Conservation (phyloP, 2,113 vertebrate genomes). For the Amphiprion ocellaris region DNA sequence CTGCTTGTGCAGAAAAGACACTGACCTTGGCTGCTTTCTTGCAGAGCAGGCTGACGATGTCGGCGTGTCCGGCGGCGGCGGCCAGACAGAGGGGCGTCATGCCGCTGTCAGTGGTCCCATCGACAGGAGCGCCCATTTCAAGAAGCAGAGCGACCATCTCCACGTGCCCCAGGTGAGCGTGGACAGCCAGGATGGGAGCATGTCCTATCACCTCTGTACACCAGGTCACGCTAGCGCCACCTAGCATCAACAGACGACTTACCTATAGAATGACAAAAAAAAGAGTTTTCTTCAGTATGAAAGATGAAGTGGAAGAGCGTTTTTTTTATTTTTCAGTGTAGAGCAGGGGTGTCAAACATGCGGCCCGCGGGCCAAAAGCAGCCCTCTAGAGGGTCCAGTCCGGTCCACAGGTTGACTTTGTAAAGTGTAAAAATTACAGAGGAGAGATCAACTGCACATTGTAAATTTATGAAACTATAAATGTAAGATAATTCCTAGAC, state of each 20-base stretch:
- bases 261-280: slow-evolving; percentile 83
- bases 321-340: background rate
- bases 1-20: background rate
- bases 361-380: too few species aligned
- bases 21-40: slow-evolving; percentile 93
- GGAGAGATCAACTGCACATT: too few species aligned
- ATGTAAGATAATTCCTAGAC: too few species aligned
- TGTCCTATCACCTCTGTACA: slow-evolving; percentile 95
- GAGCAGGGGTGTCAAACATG: too few species aligned
- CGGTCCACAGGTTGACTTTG: too few species aligned
- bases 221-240: slow-evolving; percentile 95
- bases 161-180: slow-evolving; percentile 93
- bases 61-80: slow-evolving; percentile 90
- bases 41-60: slow-evolving; percentile 90
- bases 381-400: too few species aligned
- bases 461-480: too few species aligned
- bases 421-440: too few species aligned
- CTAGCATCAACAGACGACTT: slow-evolving; percentile 95
- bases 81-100: slow-evolving; percentile 94
- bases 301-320: background rate
- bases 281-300: background rate
- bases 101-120: slow-evolving; percentile 89
- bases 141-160: slow-evolving; percentile 92
- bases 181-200: slow-evolving; percentile 93
- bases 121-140: slow-evolving; percentile 90